These are phyloP conservation scores for Epicauta chinensis DNA, from an alignment of 1,140 invertebrate species.

Conservation along the genomic window DNA sequence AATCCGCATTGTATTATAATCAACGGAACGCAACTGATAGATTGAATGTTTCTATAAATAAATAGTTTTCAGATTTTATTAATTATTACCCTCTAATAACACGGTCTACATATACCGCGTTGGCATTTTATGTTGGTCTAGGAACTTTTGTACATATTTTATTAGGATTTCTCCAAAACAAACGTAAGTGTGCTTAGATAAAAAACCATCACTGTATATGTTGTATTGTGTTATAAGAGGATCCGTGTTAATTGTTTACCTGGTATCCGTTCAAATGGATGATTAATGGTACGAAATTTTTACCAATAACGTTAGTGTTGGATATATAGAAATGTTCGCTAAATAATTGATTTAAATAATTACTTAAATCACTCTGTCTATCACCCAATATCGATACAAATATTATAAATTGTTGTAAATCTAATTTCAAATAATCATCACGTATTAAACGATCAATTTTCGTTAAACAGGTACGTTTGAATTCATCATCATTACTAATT, in stretches of 20 bases:
- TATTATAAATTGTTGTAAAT: constrained; percentile 7
- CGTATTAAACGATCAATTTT: constrained; percentile 11
- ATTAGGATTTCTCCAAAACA: too few relatives aligned
- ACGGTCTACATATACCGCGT: too few relatives aligned
- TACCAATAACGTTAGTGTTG: background rate
- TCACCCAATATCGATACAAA: constrained; percentile 4
- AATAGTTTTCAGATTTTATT: too few relatives aligned
- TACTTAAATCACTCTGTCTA: constrained; percentile 1
- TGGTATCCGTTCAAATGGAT: constrained; percentile 6
- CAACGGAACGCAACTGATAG: background rate
- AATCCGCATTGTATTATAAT: background rate
- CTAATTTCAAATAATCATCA: constrained; percentile 9
- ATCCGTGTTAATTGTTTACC: background rate
- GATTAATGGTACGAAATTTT: constrained; percentile 7
- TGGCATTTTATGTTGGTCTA: too few relatives aligned
- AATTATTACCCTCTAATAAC: too few relatives aligned
- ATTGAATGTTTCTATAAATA: constrained; percentile 3
- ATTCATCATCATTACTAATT: background rate
- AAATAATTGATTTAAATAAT: constrained; percentile 4
- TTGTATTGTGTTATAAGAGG: background rate
- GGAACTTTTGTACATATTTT: too few relatives aligned
- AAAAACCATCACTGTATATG: too few relatives aligned
- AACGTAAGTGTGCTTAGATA: too few relatives aligned
- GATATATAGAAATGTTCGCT: constrained; percentile 2
- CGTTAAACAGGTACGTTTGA: constrained; percentile 6